These are phyloP conservation scores for Zaprionus camerounensis DNA, from an alignment of 1,140 invertebrate genomes.

Conservation along the genomic window DNA sequence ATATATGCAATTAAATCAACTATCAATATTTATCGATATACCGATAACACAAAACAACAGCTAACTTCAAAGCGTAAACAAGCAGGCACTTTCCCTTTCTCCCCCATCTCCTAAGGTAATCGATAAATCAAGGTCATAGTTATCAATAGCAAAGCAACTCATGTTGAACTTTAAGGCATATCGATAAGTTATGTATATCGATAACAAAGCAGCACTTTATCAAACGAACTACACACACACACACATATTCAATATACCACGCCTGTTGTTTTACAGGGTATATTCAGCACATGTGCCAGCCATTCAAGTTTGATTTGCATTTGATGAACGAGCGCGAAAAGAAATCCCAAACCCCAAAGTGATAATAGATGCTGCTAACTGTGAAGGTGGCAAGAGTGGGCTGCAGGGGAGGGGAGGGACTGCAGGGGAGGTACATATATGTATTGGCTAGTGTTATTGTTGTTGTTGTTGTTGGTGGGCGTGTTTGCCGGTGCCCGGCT, in stretches of 20 bases:
- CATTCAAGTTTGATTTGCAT: constrained; percentile 28
- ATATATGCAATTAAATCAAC: no score
- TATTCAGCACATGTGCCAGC: constrained; percentile 26
- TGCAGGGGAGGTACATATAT: neutral
- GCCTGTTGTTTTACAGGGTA: constrained; percentile 7
- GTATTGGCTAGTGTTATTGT: neutral
- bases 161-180: no score
- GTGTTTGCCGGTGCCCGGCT: constrained; percentile 8
- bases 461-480: constrained; percentile 5
- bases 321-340: constrained; percentile 30
- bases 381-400: neutral
- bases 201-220: no score
- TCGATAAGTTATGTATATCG: no score
- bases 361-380: neutral
- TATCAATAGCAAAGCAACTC: no score
- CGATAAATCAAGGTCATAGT: no score
- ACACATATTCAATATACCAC: neutral
- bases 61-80: no score
- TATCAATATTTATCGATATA: no score
- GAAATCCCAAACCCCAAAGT: constrained; percentile 1
- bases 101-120: no score
- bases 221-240: neutral
- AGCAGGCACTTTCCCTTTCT: no score
- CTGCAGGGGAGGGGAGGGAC: neutral
- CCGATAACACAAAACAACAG: no score